Percentiles rank a stretch among this genome's conserved stretches.
phyloP scores from a whole-genome alignment of 2,797 vertebrate species.

The Channallabes apus region DNA sequence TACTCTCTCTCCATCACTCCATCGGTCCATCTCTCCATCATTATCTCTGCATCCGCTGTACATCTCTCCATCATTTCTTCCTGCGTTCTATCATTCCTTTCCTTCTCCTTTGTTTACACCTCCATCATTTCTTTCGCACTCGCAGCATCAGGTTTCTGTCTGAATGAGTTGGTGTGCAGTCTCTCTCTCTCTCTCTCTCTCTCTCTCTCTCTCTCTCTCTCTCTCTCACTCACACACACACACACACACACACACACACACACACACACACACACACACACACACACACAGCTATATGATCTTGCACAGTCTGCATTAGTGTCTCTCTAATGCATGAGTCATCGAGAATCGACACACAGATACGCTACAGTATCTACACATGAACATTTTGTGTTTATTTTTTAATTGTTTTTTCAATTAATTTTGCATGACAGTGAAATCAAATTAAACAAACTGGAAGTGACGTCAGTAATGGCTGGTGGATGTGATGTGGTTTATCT shows the following conservation, averaged over 20 bases:
- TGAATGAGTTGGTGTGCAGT: neutral
- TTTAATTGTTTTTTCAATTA: neutral
- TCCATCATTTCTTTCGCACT: neutral
- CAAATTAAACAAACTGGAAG: neutral
- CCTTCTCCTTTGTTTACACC: neutral
- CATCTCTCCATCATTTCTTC: neutral
- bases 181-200: neutral
- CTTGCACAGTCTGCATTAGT: neutral
- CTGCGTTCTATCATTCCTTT: neutral
- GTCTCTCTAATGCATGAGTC: constrained; percentile 11
- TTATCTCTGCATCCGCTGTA: neutral
- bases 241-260: constrained; percentile 13
- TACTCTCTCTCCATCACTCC: no score
- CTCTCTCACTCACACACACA: neutral
- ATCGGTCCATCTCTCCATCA: neutral
- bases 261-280: no score
- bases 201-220: neutral
- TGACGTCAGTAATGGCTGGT: neutral
- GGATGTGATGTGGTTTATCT: neutral
- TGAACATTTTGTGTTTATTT: neutral
- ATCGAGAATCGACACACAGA: neutral
- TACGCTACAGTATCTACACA: neutral
- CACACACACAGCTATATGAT: neutral
- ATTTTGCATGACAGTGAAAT: neutral
- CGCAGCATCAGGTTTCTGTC: constrained; percentile 14